Conservation (phyloP, 1,140 invertebrate species). For the Oryctes rhinoceros region DNA sequence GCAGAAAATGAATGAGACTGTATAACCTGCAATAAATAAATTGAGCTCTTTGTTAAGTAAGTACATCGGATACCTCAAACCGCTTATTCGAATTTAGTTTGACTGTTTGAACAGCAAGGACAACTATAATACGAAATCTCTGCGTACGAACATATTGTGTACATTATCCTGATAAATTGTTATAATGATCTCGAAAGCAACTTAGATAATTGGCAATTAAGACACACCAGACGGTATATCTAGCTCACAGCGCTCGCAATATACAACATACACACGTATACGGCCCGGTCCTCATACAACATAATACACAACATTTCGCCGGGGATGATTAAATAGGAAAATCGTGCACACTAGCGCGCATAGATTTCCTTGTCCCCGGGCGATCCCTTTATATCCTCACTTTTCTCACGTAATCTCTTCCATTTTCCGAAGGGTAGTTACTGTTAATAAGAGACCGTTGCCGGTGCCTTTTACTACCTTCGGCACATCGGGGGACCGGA, state of each 20-base stretch:
- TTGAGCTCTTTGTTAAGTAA: too few relatives aligned
- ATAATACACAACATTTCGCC: slow-evolving; percentile 23
- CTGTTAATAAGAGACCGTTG: slow-evolving; percentile 30
- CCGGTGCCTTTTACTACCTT: slow-evolving; percentile 27
- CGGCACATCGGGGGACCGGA: background rate
- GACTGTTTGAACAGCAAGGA: too few relatives aligned
- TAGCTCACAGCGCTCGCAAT: background rate
- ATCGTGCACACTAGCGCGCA: slow-evolving; percentile 17
- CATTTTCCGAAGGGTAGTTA: slow-evolving; percentile 37
- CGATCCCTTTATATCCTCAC: slow-evolving; percentile 35
- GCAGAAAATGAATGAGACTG: too few relatives aligned
- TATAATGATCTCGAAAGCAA: slow-evolving; percentile 35
- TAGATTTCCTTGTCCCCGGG: slow-evolving; percentile 18
- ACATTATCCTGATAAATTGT: slow-evolving; percentile 35
- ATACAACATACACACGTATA: background rate
- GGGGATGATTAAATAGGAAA: slow-evolving; percentile 34
- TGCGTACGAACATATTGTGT: slow-evolving; percentile 9
- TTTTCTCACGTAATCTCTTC: slow-evolving; percentile 37
- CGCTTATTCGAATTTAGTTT: too few relatives aligned
- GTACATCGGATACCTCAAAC: too few relatives aligned
- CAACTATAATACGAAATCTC: too few relatives aligned
- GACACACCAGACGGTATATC: background rate
- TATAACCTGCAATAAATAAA: too few relatives aligned
- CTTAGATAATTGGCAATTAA: slow-evolving; percentile 35
- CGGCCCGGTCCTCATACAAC: background rate